Conservation (phyloP, 2,888 invertebrate species). For the Melanchra persicariae region DNA sequence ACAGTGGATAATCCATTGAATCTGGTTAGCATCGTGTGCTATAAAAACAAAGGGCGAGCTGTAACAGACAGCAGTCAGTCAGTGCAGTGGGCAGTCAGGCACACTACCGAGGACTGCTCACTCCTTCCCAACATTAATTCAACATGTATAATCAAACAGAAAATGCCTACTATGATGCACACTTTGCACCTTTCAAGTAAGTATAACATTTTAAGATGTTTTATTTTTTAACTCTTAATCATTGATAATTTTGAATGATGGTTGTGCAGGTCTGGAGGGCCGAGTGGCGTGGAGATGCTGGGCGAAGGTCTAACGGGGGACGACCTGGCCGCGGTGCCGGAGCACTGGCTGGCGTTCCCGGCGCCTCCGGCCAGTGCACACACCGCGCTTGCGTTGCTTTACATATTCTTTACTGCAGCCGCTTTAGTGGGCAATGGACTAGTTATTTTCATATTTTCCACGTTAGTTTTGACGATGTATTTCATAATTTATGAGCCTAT, state of each 20-base stretch:
- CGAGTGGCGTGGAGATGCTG: slow-evolving; percentile 86
- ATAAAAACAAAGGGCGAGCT: slow-evolving; percentile 77
- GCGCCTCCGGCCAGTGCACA: slow-evolving; percentile 96
- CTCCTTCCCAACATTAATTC: slow-evolving; percentile 64
- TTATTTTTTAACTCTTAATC: background rate
- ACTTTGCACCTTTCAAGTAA: slow-evolving; percentile 86
- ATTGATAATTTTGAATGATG: background rate
- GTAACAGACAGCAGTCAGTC: slow-evolving; percentile 85
- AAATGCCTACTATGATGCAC: slow-evolving; percentile 80
- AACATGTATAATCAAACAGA: slow-evolving; percentile 84
- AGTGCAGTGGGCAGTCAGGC: slow-evolving; percentile 81
- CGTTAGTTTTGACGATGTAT: slow-evolving; percentile 89
- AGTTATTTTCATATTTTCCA: slow-evolving; percentile 95
- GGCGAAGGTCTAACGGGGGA: slow-evolving; percentile 95
- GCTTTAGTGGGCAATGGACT: slow-evolving; percentile 95
- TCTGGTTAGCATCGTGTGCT: slow-evolving; percentile 82
- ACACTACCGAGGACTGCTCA: slow-evolving; percentile 89
- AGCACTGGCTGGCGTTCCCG: slow-evolving; percentile 95
- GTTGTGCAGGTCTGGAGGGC: slow-evolving; percentile 73
- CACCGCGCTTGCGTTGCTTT: slow-evolving; percentile 94
- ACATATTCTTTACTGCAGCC: slow-evolving; percentile 93
- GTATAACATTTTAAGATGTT: slow-evolving; percentile 28
- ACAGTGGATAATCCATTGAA: slow-evolving; percentile 83
- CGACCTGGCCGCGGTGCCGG: slow-evolving; percentile 94
- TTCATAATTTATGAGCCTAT: background rate